Base-by-base conservation (phyloP, 1,140 invertebrate genomes). In the Ostrea denselamellosa region DNA sequence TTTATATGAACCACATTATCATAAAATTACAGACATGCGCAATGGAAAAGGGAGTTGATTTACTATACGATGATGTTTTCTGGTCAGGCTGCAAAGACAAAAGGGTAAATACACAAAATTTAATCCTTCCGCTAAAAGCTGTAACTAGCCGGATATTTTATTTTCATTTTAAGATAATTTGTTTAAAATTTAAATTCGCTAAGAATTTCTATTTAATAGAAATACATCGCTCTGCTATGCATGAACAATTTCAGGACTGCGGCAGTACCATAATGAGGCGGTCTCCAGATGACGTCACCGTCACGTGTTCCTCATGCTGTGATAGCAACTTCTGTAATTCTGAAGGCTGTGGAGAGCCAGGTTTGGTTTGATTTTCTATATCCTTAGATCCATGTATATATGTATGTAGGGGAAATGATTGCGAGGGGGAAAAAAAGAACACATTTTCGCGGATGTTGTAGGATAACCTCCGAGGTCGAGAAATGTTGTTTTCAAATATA, bases 41-140 rank as follows among this genome's bases (percentile, higher is more conserved):
- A 17, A 77, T 77, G 12, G 68, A 77, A 14, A 77, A 77, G 25
- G 68, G 68, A 25, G 4, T 77, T 1, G 68, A 77, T 25, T 17
- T 77, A 22, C 25, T 77, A 34, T 14, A 77, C 28, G 8, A 77
- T 77, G 25, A 28, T 34, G 68, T 77, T 12, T 77, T 77, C 25
- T 77, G 68, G 68, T 77, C 68, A 34, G 68, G 68, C 28, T 77
- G 68, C 25, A 77, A 77, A 34, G 22, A 25, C 22, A 77, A 77
- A 77, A 77, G 2, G 25, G 68, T 77, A 34, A 25, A 10, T 0
- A 8, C 25, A 44, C 34, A 44, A 44, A 44, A 44, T 5, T 44
- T 2, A 5, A 44, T 44, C 34, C 34, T 44, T 44, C 34, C 34
- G 5, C 34, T 44, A 44, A 1, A 44, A 44, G 34, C 34, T 44